Evolutionary conservation across 2,888 invertebrate genomes (phyloP), one percentile per base, ranked within the genome.

Genomic region (Serrognathus titanus): DNA sequence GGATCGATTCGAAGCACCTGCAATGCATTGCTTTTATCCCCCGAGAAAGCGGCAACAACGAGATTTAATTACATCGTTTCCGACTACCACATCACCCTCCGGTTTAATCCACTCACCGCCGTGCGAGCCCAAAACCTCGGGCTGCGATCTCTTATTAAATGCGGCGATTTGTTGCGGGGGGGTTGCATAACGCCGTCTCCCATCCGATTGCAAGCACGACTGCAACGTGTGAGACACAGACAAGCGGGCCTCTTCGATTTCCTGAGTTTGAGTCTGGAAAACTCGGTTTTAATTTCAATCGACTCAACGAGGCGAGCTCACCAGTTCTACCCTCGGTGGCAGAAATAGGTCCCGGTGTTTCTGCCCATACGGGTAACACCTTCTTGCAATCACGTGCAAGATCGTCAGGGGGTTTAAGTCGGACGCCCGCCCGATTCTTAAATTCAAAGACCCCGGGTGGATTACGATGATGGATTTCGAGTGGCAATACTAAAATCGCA

Each of bases 121-220:
- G 1, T 81, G 82, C 3, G 82, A 80, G 7, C 79, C 81, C 0
- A 83, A 77, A 43, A 80, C 77, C 73, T 92, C 92, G 0, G 92
- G 89, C 40, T 84, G 79, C 1, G 91, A 89, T 58, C 90, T 80
- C 41, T 90, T 83, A 75, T 97, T 96, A 67, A 92, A 92, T 0
- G 91, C 90, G 0, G 93, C 89, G 51, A 94, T 90, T 79, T 94
- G 93, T 69, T 94, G 92, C 0, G 93, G 92, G 0, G 94, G 92
- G 0, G 94, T 94, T 0, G 92, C 92, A 65, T 92, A 88, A 31
- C 92, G 80, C 54, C 90, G 78, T 0, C 89, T 83, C 1, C 93
- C 94, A 68, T 92, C 90, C 0, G 92, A 90, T 71, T 92, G 92
- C 50, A 92, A 80, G 66, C 90, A 91, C 0, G 92, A 88, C 69